Evolutionary conservation across 2,888 invertebrate species (phyloP), one percentile per base, ranked within the genome.

Genomic region (Drosophila hamatofila): DNA sequence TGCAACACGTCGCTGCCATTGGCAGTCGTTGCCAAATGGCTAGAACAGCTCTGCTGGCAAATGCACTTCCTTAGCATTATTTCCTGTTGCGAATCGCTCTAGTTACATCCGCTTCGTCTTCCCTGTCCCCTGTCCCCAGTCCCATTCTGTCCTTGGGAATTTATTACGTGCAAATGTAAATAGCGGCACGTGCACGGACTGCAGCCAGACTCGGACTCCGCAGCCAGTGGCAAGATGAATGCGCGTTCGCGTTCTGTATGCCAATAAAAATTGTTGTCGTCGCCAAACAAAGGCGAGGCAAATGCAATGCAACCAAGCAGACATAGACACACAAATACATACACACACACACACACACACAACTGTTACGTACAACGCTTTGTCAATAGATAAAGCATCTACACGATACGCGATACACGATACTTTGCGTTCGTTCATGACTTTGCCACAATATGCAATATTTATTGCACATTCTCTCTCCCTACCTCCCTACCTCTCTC

Each of bases 161-260:
- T 90, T 90, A 90, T 91, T 85, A 91, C 86, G 91, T 90, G 90
- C 81, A 89, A 90, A 91, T 91, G 91, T 91, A 90, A 90, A 90
- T 91, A 90, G 90, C 82, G 75, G 87, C 91, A 91, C 91, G 90
- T 91, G 83, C 54, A 18, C 30, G 51, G 35, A 52, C 51, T 52
- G 79, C 62, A 42, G 72, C 52, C 58, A 23, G 37, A 54, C 37
- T 54, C n/a, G 37, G 37, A 25, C 54, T 7, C 12, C 23, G 16
- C n/a, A 18, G 64, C 37, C 21, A 37, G 56, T 61, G 55, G 12
- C 72, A 76, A 71, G 72, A 80, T 70, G 66, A 80, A 78, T 73
- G 71, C 70, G 48, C 52, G 60, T 39, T 33, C 54, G 60, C 51
- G 71, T 63, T 59, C 75, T 65, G 49, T 39, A 14, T 66, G 81